Evolutionary conservation across 2,113 vertebrate genomes (phyloP).

Genomic region (Tretioscincus oriximinensis): DNA sequence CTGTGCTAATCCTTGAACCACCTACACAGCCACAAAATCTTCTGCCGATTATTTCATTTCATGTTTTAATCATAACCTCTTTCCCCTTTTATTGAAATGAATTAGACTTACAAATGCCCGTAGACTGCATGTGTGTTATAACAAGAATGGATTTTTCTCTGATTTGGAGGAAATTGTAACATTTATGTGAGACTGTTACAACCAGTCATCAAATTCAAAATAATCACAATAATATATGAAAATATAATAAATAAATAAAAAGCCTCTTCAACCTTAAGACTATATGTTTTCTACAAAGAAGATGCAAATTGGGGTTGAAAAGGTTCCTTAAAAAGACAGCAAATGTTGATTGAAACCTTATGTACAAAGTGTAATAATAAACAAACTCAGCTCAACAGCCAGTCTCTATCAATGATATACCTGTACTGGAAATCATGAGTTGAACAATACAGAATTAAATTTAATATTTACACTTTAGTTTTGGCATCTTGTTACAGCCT

Average conservation of each 20-base stretch:
- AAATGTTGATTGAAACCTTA: too few species aligned
- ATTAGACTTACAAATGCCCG: background rate
- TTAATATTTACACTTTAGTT: background rate
- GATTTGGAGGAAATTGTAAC: background rate
- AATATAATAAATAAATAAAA: background rate
- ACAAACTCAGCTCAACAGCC: too few species aligned
- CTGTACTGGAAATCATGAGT: background rate
- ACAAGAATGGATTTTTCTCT: background rate
- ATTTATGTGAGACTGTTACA: background rate
- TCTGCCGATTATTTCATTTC: background rate
- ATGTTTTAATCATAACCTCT: background rate
- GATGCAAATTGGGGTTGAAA: background rate
- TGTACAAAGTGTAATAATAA: too few species aligned
- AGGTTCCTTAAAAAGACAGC: too few species aligned
- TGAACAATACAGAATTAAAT: background rate
- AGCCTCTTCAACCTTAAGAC: background rate
- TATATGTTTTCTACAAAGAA: background rate
- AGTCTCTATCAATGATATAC: too few species aligned
- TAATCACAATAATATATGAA: background rate
- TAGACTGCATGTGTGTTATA: background rate
- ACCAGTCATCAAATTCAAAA: background rate
- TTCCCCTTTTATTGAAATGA: background rate
- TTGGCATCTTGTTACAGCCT: background rate
- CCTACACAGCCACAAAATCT: constrained; percentile 8
- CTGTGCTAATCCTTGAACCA: background rate